Evolutionary conservation across 2,113 vertebrate species (phyloP), one percentile per base, ranked within the genome.

Genomic region (Actinemys pallida): DNA sequence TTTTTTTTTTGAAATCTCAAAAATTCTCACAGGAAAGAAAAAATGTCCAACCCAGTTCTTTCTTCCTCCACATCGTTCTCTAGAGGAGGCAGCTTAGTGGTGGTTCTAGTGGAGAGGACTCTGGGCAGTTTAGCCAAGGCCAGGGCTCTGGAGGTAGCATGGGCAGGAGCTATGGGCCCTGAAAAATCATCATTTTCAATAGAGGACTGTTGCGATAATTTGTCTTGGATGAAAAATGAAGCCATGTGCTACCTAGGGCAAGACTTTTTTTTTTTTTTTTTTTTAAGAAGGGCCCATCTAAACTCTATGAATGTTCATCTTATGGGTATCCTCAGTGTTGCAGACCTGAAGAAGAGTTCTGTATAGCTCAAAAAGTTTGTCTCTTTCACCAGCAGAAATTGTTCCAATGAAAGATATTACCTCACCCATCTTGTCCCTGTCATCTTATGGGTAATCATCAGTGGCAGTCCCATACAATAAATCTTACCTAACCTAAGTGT

Each of bases 11-110:
- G 3, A 47, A n/a, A 13, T 10, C 1, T 76, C 42, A 45, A 42
- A 11, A 24, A 31, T 35, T 69, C 82, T 81, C 12, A 2, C 16
- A 29, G 10, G 1, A n/a, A 69, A 81, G 20, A 20, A 89, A 0
- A 0, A 47, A 1, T 92, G 75, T 2, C 3, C 6, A 8, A 2
- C 25, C 81, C 82, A 81, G 1, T 84, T 86, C 1, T 10, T 83
- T 86, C 89, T 57, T 88, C 49, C 49, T 42, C 10, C 76, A 2
- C 78, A 50, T 24, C n/a, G 56, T 22, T 0, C 1, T 5, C 47
- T 57, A 22, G 35, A 69, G n/a, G 17, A 39, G 19, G 19, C 19
- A 39, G 65, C 65, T 39, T 5, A 39, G 9, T n/a, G n/a, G 17
- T 72, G 35, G 35, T 39, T 72, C 65, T 39, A 69, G 17, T n/a